Percentiles rank a stretch among this genome's conserved stretches.
phyloP scores from a whole-genome alignment of 2,888 invertebrate species.

The Tryphoninae sp. region DNA sequence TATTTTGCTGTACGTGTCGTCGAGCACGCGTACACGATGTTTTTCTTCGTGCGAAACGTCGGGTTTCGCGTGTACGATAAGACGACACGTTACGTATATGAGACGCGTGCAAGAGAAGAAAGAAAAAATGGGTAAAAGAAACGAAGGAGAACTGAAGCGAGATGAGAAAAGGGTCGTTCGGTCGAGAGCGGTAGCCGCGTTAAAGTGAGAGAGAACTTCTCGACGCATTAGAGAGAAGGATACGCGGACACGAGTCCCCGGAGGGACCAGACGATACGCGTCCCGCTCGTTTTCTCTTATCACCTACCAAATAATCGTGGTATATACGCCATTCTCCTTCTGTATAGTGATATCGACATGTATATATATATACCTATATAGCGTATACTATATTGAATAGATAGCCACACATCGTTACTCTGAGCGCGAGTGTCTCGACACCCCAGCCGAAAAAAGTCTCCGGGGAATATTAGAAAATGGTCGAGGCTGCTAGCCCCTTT shows the following conservation, averaged over 20 bases:
- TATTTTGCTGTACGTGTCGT: neutral
- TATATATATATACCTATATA: neutral
- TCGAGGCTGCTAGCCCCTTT: conserved; percentile 66
- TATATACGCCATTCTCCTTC: conserved; percentile 60
- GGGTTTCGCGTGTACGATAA: conserved; percentile 59
- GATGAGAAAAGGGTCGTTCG: conserved; percentile 62
- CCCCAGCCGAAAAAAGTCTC: conserved; percentile 74
- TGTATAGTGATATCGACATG: conserved; percentile 12
- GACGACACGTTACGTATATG: conserved; percentile 15
- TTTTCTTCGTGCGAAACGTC: conserved; percentile 73
- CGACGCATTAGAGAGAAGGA: conserved; percentile 56
- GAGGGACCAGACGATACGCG: conserved; percentile 73
- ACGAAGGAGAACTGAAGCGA: neutral
- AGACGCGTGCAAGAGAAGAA: conserved; percentile 45
- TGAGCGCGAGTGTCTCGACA: conserved; percentile 64
- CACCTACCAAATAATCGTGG: conserved; percentile 80
- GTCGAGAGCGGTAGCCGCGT: conserved; percentile 49
- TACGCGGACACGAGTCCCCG: conserved; percentile 70
- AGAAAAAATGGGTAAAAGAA: conserved; percentile 44
- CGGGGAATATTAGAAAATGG: conserved; percentile 77
- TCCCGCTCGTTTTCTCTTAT: conserved; percentile 73
- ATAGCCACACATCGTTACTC: conserved; percentile 77
- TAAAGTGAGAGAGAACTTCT: conserved; percentile 38
- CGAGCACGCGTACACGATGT: conserved; percentile 73
- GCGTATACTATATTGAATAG: conserved; percentile 75